These are phyloP conservation scores for Eristalis intricaria DNA, from an alignment of 2,888 invertebrate species.

Conservation along the genomic window DNA sequence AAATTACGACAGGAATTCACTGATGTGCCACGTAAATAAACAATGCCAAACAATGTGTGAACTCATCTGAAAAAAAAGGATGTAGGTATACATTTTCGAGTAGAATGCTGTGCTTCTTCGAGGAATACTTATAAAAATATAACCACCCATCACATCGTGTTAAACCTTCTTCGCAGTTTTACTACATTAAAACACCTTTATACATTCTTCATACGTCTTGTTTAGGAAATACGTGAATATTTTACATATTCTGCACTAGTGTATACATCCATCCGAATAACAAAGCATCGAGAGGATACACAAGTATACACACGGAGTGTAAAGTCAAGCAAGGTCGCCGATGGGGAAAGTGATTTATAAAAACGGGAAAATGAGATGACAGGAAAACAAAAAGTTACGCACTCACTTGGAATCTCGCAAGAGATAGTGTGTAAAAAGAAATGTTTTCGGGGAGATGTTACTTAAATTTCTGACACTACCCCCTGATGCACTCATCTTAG, in stretches of 20 bases:
- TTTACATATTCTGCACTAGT: not conserved
- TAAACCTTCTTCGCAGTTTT: constrained; percentile 34
- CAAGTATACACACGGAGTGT: not conserved
- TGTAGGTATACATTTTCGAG: not conserved
- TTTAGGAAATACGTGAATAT: not conserved
- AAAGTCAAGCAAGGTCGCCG: not conserved
- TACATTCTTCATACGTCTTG: constrained; percentile 17
- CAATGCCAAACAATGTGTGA: not conserved
- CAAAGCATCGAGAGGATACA: too few relatives aligned
- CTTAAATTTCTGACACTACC: not conserved
- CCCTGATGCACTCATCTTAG: not conserved
- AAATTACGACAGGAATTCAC: not conserved
- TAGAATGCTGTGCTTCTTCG: not conserved
- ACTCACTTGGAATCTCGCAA: not conserved
- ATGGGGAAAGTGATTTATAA: not conserved
- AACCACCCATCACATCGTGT: not conserved
- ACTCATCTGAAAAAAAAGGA: not conserved
- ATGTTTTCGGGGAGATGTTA: not conserved
- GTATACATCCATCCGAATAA: not conserved
- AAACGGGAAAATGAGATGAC: not conserved
- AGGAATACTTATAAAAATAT: not conserved
- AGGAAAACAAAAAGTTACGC: not conserved
- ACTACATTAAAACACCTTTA: constrained; percentile 64
- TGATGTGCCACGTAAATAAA: not conserved
- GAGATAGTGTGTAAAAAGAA: not conserved